Evolutionary conservation across 1,140 invertebrate genomes (phyloP).

Genomic region (Polypedilum pembai): DNA sequence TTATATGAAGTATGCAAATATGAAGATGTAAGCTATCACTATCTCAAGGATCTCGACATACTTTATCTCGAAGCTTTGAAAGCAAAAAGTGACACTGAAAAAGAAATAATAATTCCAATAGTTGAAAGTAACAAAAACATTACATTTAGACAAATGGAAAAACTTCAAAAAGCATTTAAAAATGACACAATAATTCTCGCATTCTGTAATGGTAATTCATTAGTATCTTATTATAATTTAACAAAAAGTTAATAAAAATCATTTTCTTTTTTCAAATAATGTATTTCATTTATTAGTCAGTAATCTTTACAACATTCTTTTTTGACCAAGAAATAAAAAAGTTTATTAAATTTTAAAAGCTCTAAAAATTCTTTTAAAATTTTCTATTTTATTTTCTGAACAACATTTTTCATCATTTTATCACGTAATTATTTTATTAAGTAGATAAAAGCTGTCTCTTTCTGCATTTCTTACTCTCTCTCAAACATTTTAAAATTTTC

Average conservation of each 20-base stretch:
- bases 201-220: not conserved
- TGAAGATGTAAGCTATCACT: not conserved
- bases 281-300: not conserved
- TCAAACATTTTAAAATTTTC: too few relatives aligned
- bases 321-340: not conserved
- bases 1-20: constrained; percentile 28
- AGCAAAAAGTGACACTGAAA: not conserved
- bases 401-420: not conserved
- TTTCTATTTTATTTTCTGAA: not conserved
- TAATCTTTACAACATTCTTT: not conserved
- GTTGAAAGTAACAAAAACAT: not conserved
- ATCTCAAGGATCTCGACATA: not conserved
- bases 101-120: not conserved
- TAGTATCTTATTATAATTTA: not conserved
- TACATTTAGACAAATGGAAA: not conserved
- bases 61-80: not conserved
- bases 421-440: not conserved
- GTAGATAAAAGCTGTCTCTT: not conserved
- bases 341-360: not conserved
- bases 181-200: not conserved
- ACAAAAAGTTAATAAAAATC: not conserved
- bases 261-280: not conserved
- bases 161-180: not conserved
- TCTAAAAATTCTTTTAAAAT: not conserved
- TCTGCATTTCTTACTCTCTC: too few relatives aligned